Percentiles rank a stretch among this genome's conserved stretches.
phyloP scores from a whole-genome alignment of 2,888 invertebrate species.

The Eudemis profundana region DNA sequence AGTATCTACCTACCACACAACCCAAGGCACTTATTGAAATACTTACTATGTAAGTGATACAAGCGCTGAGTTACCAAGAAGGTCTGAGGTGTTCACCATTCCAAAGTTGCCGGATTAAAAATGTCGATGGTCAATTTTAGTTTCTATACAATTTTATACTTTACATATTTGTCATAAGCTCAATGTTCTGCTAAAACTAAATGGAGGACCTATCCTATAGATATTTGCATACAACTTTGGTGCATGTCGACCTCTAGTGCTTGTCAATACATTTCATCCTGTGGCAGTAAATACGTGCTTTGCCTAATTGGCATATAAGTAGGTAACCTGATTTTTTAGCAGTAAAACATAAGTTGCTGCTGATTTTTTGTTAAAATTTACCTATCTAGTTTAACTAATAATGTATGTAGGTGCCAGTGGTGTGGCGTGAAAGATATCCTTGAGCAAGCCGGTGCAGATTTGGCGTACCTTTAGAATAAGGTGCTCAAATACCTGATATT shows the following conservation, averaged over 20 bases:
- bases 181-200: background rate
- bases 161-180: background rate
- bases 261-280: constrained; percentile 53
- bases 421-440: too few relatives aligned
- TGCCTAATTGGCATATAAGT: too few relatives aligned
- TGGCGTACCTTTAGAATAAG: too few relatives aligned
- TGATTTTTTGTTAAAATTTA: too few relatives aligned
- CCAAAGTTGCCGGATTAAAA: background rate
- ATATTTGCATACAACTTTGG: constrained; percentile 69
- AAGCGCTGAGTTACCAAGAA: constrained; percentile 19
- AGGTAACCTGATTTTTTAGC: constrained; percentile 28
- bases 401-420: too few relatives aligned
- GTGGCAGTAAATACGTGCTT: constrained; percentile 47
- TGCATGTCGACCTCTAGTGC: constrained; percentile 55
- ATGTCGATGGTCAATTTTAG: background rate
- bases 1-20: background rate
- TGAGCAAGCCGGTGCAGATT: too few relatives aligned
- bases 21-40: background rate
- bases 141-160: background rate
- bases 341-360: background rate
- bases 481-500: too few relatives aligned
- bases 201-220: constrained; percentile 37
- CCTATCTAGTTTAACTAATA: too few relatives aligned
- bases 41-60: constrained; percentile 18
- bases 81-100: background rate